Conservation (phyloP, 2,113 vertebrate genomes). For the Pedionomus torquatus region DNA sequence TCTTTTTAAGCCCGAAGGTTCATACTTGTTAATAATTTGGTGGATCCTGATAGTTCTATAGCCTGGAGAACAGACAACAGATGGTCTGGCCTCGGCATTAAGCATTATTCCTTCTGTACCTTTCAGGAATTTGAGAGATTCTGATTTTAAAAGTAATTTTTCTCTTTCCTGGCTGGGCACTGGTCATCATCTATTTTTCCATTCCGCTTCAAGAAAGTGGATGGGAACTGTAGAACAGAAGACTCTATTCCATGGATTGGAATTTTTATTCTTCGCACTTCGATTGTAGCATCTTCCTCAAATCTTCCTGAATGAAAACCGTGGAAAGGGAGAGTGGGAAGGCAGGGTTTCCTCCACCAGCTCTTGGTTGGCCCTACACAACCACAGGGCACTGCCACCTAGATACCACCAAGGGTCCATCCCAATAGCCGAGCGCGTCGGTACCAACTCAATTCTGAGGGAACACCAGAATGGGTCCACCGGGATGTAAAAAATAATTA, state of each 20-base stretch:
- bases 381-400: neutral
- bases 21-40: neutral
- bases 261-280: neutral
- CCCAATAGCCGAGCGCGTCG: neutral
- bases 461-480: neutral
- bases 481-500: rapidly evolving
- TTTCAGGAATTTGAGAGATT: neutral
- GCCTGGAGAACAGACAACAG: neutral
- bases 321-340: too few species aligned
- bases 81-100: neutral
- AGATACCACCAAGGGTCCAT: neutral
- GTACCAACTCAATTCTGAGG: neutral
- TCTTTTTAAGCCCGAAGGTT: neutral
- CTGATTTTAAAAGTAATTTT: neutral
- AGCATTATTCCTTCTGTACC: neutral
- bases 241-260: rapidly evolving
- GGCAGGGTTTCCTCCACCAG: neutral
- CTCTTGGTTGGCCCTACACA: neutral
- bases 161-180: neutral
- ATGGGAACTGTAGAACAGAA: rapidly evolving
- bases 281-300: neutral
- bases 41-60: neutral
- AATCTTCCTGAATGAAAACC: neutral
- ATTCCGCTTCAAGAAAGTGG: neutral
- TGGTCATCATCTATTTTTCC: neutral